Evolutionary conservation across 2,888 invertebrate species (phyloP).

Genomic region (Chrysolina oricalcia): DNA sequence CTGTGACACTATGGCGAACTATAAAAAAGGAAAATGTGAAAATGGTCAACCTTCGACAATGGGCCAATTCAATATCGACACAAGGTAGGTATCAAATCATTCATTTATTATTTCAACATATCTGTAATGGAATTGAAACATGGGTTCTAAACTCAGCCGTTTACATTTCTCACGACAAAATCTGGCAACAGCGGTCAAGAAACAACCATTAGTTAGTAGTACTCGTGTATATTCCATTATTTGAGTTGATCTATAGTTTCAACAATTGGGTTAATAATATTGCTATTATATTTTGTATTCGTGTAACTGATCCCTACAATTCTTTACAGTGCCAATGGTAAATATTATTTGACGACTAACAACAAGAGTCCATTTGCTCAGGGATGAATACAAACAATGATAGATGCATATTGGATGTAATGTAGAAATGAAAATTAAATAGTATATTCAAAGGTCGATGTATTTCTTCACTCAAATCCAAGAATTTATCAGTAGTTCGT

Average conservation of each 20-base stretch:
- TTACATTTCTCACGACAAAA: too few relatives aligned
- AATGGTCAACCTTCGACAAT: conserved; percentile 40
- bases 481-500: too few relatives aligned
- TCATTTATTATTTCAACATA: neutral
- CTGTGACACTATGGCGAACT: conserved; percentile 43
- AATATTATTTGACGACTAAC: conserved; percentile 77
- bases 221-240: too few relatives aligned
- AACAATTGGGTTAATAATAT: too few relatives aligned
- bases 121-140: neutral
- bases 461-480: too few relatives aligned
- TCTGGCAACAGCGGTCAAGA: too few relatives aligned
- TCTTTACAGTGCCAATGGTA: conserved; percentile 72
- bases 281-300: too few relatives aligned
- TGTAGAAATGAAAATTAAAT: too few relatives aligned
- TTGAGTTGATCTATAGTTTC: too few relatives aligned
- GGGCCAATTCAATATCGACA: conserved; percentile 51
- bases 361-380: conserved; percentile 20
- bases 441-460: too few relatives aligned
- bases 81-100: conserved; percentile 39
- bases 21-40: conserved; percentile 39
- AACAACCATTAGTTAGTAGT: too few relatives aligned
- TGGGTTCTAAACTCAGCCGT: too few relatives aligned
- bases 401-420: neutral
- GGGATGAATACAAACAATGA: neutral
- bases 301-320: neutral